A percentile compares a stretch with the other conserved stretches of the same genome.
Conservation (phyloP, 2,888 invertebrate species). For the Noctua janthina region DNA sequence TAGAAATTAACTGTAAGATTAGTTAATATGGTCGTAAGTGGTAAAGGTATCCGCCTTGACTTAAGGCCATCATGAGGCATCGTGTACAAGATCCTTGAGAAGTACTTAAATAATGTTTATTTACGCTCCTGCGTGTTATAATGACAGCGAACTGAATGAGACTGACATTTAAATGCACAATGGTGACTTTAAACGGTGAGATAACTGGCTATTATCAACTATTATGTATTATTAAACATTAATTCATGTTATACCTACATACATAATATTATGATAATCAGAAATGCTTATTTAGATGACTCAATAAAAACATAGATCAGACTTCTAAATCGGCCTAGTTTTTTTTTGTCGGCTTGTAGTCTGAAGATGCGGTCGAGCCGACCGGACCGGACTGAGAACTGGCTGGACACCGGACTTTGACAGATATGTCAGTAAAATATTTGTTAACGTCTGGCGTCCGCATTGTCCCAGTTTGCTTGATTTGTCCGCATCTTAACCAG, state of each 20-base stretch:
- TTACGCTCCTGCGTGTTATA: conserved; percentile 5
- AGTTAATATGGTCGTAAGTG: too few species aligned
- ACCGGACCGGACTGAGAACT: neutral
- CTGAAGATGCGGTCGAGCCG: neutral
- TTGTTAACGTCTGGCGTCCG: neutral
- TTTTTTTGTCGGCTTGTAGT: neutral
- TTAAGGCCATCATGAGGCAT: neutral
- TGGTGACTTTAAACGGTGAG: conserved; percentile 24
- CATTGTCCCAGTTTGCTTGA: neutral
- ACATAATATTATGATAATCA: too few species aligned
- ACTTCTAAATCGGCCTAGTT: neutral
- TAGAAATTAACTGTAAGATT: too few species aligned
- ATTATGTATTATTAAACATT: conserved; percentile 26
- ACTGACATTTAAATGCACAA: conserved; percentile 25
- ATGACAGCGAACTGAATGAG: conserved; percentile 12
- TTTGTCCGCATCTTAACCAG: neutral
- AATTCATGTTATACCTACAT: conserved; percentile 14
- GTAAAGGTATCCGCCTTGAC: neutral
- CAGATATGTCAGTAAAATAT: neutral
- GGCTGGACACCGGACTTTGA: neutral
- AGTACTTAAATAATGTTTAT: conserved; percentile 5
- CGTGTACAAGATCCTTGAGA: conserved; percentile 24
- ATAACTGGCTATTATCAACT: conserved; percentile 1
- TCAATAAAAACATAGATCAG: neutral
- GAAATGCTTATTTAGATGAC: neutral